Evolutionary conservation across 2,888 invertebrate species (phyloP), one percentile per base, ranked within the genome.

Genomic region (Archips crataeganus): DNA sequence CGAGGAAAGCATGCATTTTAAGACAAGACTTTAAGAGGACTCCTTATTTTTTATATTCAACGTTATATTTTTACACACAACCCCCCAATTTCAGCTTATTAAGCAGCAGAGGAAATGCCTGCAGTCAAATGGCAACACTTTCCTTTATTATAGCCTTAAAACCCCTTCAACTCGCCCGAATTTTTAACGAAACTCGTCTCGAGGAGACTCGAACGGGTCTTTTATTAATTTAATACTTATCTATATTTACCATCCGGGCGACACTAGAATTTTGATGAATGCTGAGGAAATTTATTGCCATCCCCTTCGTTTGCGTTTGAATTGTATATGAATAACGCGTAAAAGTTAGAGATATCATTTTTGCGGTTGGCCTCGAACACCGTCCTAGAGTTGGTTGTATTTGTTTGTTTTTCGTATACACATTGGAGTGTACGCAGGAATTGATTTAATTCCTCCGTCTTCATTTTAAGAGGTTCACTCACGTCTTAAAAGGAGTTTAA

Each of bases 201-300:
- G 66, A 45, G 66, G 54, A 49, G 59, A 34, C 39, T 54, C 49
- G n/a, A 60, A 65, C 49, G 32, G 39, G 63, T 39, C 65, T 73
- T 72, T 72, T 68, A 73, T 63, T 68, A 59, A 68, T 73, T 68
- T 73, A 54, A 68, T 73, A 68, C 68, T 73, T 69, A 73, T 64
- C 68, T 68, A 59, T 34, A 64, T 68, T 73, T 59, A n/a, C 47
- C 73, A 64, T 49, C 68, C 11, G 63, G 36, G 68, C 36, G 57
- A 39, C 11, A 57, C 54, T 57, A 39, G 47, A 72, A 68, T 68
- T 73, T 73, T 68, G 57, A 68, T 64, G 68, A 68, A 68, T n/a
- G 32, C 23, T 10, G 23, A 10, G 54, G 54, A 54, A 45, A 11
- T 45, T 45, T 54, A 54, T 6, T 54, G 54, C 54, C 9, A 23